Evolutionary conservation across 1,140 invertebrate genomes (phyloP).

Genomic region (Ridgeia piscesae): DNA sequence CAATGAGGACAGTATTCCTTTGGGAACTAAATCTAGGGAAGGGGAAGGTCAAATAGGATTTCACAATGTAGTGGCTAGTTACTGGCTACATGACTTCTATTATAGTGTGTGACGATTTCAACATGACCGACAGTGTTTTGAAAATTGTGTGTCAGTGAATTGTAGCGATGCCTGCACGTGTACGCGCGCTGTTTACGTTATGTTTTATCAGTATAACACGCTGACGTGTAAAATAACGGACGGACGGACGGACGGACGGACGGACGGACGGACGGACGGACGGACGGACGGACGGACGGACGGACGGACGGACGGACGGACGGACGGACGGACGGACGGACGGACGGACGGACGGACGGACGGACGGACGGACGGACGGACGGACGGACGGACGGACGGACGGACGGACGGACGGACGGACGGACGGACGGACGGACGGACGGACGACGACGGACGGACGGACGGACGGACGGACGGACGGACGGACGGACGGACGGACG

Average conservation of each 20-base stretch:
- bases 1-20: not conserved
- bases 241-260: no score
- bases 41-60: not conserved
- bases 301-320: no score
- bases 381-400: not conserved
- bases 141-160: not conserved
- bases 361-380: no score
- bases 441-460: not conserved
- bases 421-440: not conserved
- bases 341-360: no score
- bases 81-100: not conserved
- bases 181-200: not conserved
- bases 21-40: not conserved
- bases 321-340: no score
- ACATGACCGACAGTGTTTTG: not conserved
- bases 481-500: no score
- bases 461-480: not conserved
- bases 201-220: not conserved
- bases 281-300: no score
- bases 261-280: no score
- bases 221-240: not conserved
- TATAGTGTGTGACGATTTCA: not conserved
- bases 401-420: no score
- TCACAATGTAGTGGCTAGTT: not conserved
- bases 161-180: not conserved